Evolutionary conservation across 2,113 vertebrate species (phyloP).

Genomic region (Pteropus alecto): DNA sequence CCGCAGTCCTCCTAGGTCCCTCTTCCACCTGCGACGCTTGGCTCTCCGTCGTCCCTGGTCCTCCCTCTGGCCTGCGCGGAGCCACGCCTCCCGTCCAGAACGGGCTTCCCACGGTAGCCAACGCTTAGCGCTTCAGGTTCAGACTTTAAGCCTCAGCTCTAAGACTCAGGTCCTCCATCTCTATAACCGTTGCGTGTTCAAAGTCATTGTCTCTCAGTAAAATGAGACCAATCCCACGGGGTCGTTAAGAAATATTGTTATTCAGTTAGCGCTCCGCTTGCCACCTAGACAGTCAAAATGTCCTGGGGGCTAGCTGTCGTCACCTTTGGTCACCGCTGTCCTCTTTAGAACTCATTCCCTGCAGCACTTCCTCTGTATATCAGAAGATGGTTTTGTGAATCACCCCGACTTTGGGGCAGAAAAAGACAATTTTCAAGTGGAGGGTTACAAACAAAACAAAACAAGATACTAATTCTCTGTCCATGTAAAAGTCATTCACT

Average conservation of each 20-base stretch:
- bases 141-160: background rate
- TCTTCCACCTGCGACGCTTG: background rate
- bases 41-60: background rate
- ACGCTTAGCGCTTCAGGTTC: background rate
- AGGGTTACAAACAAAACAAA: conserved; percentile 1
- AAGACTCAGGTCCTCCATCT: background rate
- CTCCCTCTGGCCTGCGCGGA: background rate
- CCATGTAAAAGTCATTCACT: background rate
- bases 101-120: background rate
- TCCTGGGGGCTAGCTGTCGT: background rate
- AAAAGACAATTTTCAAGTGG: background rate
- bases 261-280: background rate
- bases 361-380: background rate
- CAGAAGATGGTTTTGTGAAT: background rate
- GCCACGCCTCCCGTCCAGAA: background rate
- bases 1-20: background rate
- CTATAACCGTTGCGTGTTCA: background rate
- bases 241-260: background rate
- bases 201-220: background rate
- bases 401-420: background rate
- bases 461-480: background rate
- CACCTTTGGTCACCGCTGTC: too few species aligned
- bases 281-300: background rate
- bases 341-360: background rate
- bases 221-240: background rate